phyloP scores from a whole-genome alignment of 2,797 vertebrate genomes.

The Cryptoblepharus egeriae region DNA sequence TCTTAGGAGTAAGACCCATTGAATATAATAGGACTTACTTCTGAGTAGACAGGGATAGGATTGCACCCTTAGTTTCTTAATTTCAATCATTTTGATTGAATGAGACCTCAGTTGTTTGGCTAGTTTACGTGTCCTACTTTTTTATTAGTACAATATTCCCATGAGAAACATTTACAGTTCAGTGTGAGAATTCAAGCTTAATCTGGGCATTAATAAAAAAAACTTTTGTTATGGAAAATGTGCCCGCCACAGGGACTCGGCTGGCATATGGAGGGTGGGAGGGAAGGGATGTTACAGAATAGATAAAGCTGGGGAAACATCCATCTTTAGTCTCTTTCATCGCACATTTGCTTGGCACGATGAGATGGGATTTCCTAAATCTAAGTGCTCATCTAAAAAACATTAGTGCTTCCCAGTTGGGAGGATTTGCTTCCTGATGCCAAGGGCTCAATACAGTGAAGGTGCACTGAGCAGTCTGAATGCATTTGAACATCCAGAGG shows the following conservation, averaged over 20 bases:
- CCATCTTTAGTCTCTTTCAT: slow-evolving; percentile 18
- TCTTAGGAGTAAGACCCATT: too few relatives aligned
- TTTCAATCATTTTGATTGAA: not conserved
- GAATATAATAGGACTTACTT: too few relatives aligned
- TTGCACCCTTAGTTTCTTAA: too few relatives aligned
- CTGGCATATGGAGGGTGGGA: not conserved
- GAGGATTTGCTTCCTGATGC: slow-evolving; percentile 4
- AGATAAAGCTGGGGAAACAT: slow-evolving; percentile 11
- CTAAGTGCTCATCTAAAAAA: slow-evolving; percentile 16
- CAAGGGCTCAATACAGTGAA: slow-evolving; percentile 7
- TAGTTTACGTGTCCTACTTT: not conserved
- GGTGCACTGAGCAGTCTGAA: not conserved
- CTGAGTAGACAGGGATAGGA: too few relatives aligned
- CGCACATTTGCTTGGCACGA: not conserved
- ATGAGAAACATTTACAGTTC: not conserved
- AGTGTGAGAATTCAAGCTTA: not conserved
- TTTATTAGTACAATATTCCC: not conserved
- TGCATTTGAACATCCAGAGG: slow-evolving; percentile 21
- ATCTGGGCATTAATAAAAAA: slow-evolving; percentile 27
- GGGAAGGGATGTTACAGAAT: not conserved
- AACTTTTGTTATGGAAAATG: not conserved
- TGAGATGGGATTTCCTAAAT: slow-evolving; percentile 5
- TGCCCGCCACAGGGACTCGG: not conserved
- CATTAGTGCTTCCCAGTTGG: not conserved
- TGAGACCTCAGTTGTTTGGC: not conserved